Base-by-base conservation (phyloP, 2,888 invertebrate species). In the Sycophila texana region DNA sequence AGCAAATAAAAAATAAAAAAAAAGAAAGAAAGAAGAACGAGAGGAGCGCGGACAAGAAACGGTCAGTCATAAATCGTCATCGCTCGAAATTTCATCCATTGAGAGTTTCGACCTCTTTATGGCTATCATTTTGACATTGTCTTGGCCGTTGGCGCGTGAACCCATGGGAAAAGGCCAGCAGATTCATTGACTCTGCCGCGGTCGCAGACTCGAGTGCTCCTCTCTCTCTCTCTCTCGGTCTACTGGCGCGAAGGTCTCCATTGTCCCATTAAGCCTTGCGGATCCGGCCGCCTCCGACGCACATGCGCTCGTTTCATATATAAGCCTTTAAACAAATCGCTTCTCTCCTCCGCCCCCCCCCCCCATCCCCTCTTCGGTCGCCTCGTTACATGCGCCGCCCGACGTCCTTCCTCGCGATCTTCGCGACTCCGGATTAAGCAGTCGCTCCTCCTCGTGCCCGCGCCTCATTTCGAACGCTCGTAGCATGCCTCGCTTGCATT, bases 131-230 rank as follows among this genome's bases (percentile, higher is more conserved):
- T 73, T 77, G 76, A 74, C 71, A 75, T 68, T 72, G 67, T 22
- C 53, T 26, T 60, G 61, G 70, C 61, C 65, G 65, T 49, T 57
- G n/a, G 22, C 39, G 63, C 18, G 30, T 18, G 53, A 53, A 18
- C 67, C 68, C 86, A 86, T 86, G 86, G 86, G 86, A 86, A 86
- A 86, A 86, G 88, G 86, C 88, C 87, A 88, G 84, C 88, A 85
- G 87, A 88, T 88, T 88, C 88, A 88, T 88, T 88, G 88, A 88
- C 87, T 87, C 73, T 30, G 49, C 51, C 39, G 39, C 39, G 4
- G 39, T 39, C 39, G 39, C 39, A 2, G 39, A 39, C 39, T 39
- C 39, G 39, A 39, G 39, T 39, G 39, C 20, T 18, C 7, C 18
- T 12, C 30, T 18, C 60, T 22, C 49, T 22, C 60, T 49, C 51